A percentile compares a stretch with the other conserved stretches of the same genome.
Conservation (phyloP, 1,140 invertebrate species). For the Ostrea edulis region DNA sequence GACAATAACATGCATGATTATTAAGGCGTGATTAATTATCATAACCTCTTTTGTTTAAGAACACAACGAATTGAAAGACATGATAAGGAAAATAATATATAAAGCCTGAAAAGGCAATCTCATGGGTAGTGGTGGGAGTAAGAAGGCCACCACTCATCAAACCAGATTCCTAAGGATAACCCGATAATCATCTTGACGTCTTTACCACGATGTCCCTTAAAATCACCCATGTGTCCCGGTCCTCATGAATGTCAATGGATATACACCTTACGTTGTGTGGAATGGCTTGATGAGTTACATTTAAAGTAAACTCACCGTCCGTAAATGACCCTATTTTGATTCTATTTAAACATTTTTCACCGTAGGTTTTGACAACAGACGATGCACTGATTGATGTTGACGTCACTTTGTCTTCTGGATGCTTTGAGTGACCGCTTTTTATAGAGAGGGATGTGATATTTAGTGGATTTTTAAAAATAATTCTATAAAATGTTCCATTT, state of each 20-base stretch:
- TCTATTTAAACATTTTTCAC: not conserved
- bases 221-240: not conserved
- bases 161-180: too few species aligned
- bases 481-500: conserved; percentile 44
- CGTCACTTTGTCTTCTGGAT: conserved; percentile 39
- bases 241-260: not conserved
- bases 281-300: not conserved
- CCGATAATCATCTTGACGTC: not conserved
- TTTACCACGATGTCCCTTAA: not conserved
- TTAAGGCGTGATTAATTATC: too few species aligned
- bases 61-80: not conserved
- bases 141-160: too few species aligned
- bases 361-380: not conserved
- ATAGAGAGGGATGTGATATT: conserved; percentile 52
- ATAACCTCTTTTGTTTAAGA: too few species aligned
- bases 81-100: not conserved
- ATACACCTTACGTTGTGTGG: not conserved
- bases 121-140: too few species aligned
- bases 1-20: too few species aligned
- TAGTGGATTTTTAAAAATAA: conserved; percentile 47
- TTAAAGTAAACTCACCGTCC: not conserved
- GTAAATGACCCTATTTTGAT: not conserved
- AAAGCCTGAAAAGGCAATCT: too few species aligned
- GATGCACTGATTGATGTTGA: conserved; percentile 4
- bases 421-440: conserved; percentile 45